Evolutionary conservation across 2,888 invertebrate genomes (phyloP).

Genomic region (Pyrrhosoma nymphula): DNA sequence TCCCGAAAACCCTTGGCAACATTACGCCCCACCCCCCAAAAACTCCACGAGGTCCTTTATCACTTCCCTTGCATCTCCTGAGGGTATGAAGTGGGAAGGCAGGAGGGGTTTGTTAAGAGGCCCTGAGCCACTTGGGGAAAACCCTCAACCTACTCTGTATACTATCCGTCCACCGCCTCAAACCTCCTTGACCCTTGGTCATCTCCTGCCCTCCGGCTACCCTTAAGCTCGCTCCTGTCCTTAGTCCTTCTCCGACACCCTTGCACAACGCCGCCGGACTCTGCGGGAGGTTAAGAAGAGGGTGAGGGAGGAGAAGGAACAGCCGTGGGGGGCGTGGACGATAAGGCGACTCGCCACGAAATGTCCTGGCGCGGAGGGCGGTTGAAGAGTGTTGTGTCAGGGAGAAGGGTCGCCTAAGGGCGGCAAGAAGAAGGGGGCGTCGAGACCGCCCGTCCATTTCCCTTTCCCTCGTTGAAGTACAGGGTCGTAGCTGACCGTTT

Average conservation of each 20-base stretch:
- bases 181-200: background rate
- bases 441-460: background rate
- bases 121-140: background rate
- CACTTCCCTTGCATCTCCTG: slow-evolving; percentile 1
- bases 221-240: background rate
- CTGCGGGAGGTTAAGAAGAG: background rate
- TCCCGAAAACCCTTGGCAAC: background rate
- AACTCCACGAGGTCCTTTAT: background rate
- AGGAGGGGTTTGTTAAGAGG: background rate
- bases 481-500: background rate
- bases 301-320: background rate
- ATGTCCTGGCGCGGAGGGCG: background rate
- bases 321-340: background rate
- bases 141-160: background rate
- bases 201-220: background rate
- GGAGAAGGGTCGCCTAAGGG: no score
- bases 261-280: background rate
- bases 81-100: background rate
- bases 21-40: background rate
- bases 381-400: no score
- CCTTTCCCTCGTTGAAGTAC: background rate
- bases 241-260: background rate
- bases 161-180: background rate
- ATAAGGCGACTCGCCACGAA: background rate
- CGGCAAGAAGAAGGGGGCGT: background rate